Percentiles rank a stretch among this genome's conserved stretches.
These are phyloP conservation scores for Dexiosoma caninum DNA, from an alignment of 2,888 invertebrate species.

Conservation along the genomic window DNA sequence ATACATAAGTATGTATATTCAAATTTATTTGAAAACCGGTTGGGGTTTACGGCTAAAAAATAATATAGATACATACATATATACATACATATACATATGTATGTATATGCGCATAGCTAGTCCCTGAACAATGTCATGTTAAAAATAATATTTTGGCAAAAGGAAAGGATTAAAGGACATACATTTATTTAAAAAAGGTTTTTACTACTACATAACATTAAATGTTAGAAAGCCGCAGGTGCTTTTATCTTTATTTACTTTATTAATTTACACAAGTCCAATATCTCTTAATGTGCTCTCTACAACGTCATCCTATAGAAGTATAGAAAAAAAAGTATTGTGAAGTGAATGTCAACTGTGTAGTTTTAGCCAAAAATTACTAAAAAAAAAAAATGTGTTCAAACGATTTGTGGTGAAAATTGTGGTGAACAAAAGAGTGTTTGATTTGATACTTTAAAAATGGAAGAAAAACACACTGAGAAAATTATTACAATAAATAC, in stretches of 20 bases:
- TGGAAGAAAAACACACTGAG: neutral
- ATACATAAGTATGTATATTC: too few species aligned
- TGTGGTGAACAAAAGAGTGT: neutral
- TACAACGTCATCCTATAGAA: slow-evolving; percentile 92
- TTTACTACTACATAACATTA: neutral
- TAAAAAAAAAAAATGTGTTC: neutral
- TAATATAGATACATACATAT: neutral
- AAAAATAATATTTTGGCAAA: neutral
- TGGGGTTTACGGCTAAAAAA: neutral
- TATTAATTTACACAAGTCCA: slow-evolving; percentile 86
- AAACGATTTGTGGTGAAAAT: neutral
- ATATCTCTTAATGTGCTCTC: slow-evolving; percentile 95
- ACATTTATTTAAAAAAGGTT: neutral
- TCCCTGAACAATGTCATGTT: slow-evolving; percentile 34
- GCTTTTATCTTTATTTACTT: slow-evolving; percentile 12
- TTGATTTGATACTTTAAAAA: neutral
- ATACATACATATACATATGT: too few species aligned
- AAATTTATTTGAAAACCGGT: too few species aligned
- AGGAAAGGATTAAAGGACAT: neutral
- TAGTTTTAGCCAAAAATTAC: slow-evolving; percentile 8
- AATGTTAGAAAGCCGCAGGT: slow-evolving; percentile 9
- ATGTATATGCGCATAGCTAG: too few species aligned
- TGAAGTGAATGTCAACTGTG: slow-evolving; percentile 34
- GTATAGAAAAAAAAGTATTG: slow-evolving; percentile 67
- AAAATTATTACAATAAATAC: neutral